Evolutionary conservation across 1,140 invertebrate species (phyloP).

Genomic region (Metopolophium dirhodum): DNA sequence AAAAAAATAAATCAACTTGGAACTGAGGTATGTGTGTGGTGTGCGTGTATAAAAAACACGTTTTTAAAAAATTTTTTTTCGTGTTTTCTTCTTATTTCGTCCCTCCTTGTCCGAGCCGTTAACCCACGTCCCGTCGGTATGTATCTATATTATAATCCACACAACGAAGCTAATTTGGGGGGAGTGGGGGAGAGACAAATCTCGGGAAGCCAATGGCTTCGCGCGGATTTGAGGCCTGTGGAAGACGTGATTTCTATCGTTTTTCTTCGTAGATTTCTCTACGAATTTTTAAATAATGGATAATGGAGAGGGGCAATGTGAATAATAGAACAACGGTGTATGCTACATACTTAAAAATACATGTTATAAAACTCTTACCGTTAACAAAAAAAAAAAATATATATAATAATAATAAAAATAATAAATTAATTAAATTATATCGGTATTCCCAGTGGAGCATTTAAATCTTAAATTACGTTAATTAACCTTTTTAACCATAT

Average conservation of each 20-base stretch:
- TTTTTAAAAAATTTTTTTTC: neutral
- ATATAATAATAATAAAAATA: neutral
- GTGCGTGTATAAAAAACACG: neutral
- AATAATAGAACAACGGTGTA: neutral
- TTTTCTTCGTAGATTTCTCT: neutral
- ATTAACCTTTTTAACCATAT: neutral
- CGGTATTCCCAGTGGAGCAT: neutral
- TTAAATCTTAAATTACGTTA: neutral
- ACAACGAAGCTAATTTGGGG: neutral
- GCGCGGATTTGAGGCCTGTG: neutral
- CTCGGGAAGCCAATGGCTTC: neutral
- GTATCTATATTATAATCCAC: neutral
- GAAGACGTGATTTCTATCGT: conserved; percentile 28
- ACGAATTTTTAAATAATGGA: neutral
- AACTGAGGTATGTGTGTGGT: neutral
- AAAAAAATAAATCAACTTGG: neutral
- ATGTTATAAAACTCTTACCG: conserved; percentile 3
- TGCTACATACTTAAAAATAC: neutral
- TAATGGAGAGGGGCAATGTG: neutral
- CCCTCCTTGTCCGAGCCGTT: neutral
- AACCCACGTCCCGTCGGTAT: neutral
- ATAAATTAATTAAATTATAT: neutral
- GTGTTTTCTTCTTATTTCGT: neutral
- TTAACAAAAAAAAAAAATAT: conserved; percentile 15
- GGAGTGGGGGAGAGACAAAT: neutral